Percentiles rank a stretch among this genome's conserved stretches.
Conservation (phyloP, 2,113 vertebrate species). For the Brachirus orientalis region DNA sequence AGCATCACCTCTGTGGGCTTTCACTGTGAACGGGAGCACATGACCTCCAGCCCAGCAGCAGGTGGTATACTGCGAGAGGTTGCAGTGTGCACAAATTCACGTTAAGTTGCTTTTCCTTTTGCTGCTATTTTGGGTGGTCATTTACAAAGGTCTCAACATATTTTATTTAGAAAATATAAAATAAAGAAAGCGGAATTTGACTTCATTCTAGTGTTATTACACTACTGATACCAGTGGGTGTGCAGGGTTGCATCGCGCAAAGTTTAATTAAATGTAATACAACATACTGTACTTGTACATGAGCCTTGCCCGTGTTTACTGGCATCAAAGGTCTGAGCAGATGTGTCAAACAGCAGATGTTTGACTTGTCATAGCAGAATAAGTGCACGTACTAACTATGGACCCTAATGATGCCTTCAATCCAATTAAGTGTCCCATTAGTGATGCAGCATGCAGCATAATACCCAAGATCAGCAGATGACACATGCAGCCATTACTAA, state of each 20-base stretch:
- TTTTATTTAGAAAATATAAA: no score
- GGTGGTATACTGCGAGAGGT: slow-evolving; percentile 45
- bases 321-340: slow-evolving; percentile 10
- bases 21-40: slow-evolving; percentile 47
- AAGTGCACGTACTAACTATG: slow-evolving; percentile 33
- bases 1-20: slow-evolving; percentile 51
- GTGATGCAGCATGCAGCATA: slow-evolving; percentile 11
- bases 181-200: no score
- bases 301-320: not conserved
- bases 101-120: slow-evolving; percentile 16
- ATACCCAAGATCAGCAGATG: not conserved
- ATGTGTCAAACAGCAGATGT: slow-evolving; percentile 14
- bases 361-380: slow-evolving; percentile 3
- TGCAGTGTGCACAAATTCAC: slow-evolving; percentile 24
- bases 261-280: slow-evolving; percentile 32
- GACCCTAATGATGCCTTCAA: slow-evolving; percentile 7
- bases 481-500: slow-evolving; percentile 1
- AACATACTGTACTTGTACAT: slow-evolving; percentile 15
- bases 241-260: no score
- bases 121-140: slow-evolving; percentile 7
- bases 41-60: slow-evolving; percentile 59
- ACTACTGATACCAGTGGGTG: no score
- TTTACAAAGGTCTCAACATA: not conserved
- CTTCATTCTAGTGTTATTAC: no score
- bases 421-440: slow-evolving; percentile 26